Evolutionary conservation across 1,140 invertebrate genomes (phyloP).

Genomic region (Kradibia gibbosae): DNA sequence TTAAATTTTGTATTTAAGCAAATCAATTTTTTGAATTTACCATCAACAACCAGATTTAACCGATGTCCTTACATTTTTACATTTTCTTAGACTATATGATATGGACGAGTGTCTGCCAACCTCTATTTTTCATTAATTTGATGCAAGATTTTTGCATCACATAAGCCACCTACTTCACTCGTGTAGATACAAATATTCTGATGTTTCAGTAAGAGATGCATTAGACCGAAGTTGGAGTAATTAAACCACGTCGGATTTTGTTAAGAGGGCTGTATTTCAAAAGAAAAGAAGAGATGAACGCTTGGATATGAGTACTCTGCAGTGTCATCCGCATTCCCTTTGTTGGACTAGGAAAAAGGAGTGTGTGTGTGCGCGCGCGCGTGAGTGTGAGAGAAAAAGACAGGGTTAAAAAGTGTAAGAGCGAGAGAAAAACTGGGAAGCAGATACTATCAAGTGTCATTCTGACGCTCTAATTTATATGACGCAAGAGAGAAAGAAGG

Average conservation of each 20-base stretch:
- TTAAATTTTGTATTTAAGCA: too few relatives aligned
- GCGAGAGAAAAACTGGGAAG: background rate
- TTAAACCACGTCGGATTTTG: conserved; percentile 24
- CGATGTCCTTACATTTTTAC: too few relatives aligned
- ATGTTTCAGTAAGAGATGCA: background rate
- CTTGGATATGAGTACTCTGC: conserved; percentile 25
- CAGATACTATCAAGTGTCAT: conserved; percentile 23
- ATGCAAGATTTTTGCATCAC: background rate
- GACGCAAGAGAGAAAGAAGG: background rate
- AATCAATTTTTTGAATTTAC: too few relatives aligned
- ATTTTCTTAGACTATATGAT: too few relatives aligned
- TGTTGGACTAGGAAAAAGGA: conserved; percentile 7
- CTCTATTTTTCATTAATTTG: background rate
- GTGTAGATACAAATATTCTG: background rate
- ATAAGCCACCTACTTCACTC: background rate
- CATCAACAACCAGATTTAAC: too few relatives aligned
- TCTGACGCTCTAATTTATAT: conserved; percentile 30
- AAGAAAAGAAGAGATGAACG: conserved; percentile 20
- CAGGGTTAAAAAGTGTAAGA: background rate
- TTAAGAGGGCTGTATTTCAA: conserved; percentile 18
- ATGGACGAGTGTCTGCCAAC: background rate
- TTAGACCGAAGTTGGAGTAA: conserved; percentile 10
- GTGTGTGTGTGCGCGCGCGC: background rate
- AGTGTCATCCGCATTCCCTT: conserved; percentile 28
- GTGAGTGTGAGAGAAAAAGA: background rate